These are phyloP conservation scores for Poecilia velifera DNA, from an alignment of 2,797 vertebrate genomes.

Conservation along the genomic window DNA sequence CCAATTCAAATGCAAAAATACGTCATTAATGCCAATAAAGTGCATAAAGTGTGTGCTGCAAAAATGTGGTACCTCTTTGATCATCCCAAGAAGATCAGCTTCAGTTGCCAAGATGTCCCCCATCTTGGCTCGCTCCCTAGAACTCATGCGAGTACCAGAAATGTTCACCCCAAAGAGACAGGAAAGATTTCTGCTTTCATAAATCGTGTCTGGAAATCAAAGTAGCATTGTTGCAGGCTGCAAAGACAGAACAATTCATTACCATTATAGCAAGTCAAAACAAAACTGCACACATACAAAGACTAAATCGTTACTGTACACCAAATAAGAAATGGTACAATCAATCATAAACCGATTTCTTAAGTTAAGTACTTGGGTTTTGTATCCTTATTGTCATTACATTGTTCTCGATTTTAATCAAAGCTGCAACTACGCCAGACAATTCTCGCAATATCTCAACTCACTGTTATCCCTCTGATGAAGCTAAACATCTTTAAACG, in stretches of 20 bases:
- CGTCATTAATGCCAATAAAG: too few relatives aligned
- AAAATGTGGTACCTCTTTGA: slow-evolving; percentile 86
- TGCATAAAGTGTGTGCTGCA: not conserved
- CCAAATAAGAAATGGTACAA: not conserved
- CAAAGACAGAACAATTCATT: not conserved
- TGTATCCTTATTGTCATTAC: not conserved
- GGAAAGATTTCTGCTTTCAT: slow-evolving; percentile 14
- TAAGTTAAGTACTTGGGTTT: not conserved
- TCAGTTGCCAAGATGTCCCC: slow-evolving; percentile 89
- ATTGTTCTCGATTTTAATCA: not conserved
- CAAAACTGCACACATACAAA: not conserved
- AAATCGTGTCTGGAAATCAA: slow-evolving; percentile 5
- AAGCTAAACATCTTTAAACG: not conserved
- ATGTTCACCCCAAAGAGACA: slow-evolving; percentile 12
- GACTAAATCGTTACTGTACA: not conserved
- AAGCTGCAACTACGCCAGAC: not conserved
- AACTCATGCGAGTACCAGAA: slow-evolving; percentile 60
- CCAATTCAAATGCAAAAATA: too few relatives aligned
- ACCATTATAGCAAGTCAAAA: not conserved
- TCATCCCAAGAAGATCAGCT: slow-evolving; percentile 89
- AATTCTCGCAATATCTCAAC: too few relatives aligned
- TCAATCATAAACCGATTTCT: not conserved
- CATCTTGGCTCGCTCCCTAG: slow-evolving; percentile 77
- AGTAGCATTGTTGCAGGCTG: slow-evolving; percentile 19
- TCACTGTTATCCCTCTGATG: not conserved